These are phyloP conservation scores for Ochropleura plecta DNA, from an alignment of 2,888 invertebrate species.

Conservation along the genomic window DNA sequence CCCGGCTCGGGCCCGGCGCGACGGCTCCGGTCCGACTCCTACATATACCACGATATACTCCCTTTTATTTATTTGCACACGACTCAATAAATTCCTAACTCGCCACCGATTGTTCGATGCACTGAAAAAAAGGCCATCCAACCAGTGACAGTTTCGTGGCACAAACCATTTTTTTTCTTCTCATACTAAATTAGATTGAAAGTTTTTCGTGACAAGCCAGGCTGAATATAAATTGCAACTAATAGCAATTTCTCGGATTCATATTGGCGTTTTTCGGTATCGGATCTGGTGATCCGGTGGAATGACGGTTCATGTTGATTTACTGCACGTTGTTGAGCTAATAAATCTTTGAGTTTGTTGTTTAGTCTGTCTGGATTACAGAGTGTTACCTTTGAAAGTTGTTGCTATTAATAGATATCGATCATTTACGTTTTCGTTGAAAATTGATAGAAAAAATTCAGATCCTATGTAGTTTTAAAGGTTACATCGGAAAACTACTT, in stretches of 20 bases:
- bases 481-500: background rate
- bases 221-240: conserved; percentile 66
- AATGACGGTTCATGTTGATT: conserved; percentile 55
- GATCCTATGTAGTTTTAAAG: background rate
- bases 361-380: background rate
- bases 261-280: conserved; percentile 56
- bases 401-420: background rate
- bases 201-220: conserved; percentile 70
- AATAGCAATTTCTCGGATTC: conserved; percentile 59
- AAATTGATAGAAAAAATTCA: background rate
- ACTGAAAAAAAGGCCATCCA: conserved; percentile 82
- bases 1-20: conserved; percentile 73
- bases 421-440: background rate
- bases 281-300: conserved; percentile 38
- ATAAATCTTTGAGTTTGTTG: conserved; percentile 46
- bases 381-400: background rate
- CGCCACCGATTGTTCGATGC: conserved; percentile 82
- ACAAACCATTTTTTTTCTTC: conserved; percentile 67
- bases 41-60: conserved; percentile 72
- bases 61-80: conserved; percentile 83
- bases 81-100: conserved; percentile 88
- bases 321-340: conserved; percentile 37
- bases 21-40: conserved; percentile 78
- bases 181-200: conserved; percentile 75
- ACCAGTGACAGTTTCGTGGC: conserved; percentile 60